A percentile compares a stretch with the other conserved stretches of the same genome.
These are phyloP conservation scores for Gallinago media DNA, from an alignment of 2,113 vertebrate genomes.

Conservation along the genomic window DNA sequence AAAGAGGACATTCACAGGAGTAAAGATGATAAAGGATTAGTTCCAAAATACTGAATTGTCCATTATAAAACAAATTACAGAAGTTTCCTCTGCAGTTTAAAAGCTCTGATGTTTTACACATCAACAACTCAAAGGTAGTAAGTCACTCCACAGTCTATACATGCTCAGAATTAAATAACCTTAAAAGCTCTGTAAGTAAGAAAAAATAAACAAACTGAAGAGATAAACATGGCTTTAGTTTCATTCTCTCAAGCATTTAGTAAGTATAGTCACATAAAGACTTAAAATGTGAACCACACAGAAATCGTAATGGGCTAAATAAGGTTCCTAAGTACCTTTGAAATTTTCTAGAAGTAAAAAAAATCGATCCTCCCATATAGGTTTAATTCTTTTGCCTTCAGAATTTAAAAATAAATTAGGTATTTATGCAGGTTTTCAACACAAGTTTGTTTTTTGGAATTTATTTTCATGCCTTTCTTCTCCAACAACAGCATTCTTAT, in stretches of 20 bases:
- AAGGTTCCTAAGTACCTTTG: background rate
- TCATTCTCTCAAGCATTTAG: background rate
- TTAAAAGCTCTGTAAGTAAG: background rate
- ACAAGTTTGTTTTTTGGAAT: background rate
- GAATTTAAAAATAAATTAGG: background rate
- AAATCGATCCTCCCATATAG: background rate
- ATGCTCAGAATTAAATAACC: background rate
- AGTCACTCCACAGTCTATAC: background rate
- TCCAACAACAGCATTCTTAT: background rate
- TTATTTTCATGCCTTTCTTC: background rate
- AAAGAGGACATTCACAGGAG: background rate
- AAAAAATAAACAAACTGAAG: background rate
- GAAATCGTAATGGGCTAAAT: background rate
- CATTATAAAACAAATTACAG: background rate
- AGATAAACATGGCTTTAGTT: background rate
- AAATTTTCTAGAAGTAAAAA: background rate
- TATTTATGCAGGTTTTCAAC: background rate
- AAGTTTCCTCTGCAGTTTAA: background rate
- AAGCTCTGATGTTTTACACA: background rate
- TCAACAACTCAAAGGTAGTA: background rate
- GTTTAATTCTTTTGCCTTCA: background rate
- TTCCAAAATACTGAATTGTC: slow-evolving; percentile 18
- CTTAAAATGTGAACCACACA: background rate
- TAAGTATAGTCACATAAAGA: background rate
- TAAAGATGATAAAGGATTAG: slow-evolving; percentile 31